Conservation (phyloP, 2,888 invertebrate genomes). For the Pegoplata infirma region DNA sequence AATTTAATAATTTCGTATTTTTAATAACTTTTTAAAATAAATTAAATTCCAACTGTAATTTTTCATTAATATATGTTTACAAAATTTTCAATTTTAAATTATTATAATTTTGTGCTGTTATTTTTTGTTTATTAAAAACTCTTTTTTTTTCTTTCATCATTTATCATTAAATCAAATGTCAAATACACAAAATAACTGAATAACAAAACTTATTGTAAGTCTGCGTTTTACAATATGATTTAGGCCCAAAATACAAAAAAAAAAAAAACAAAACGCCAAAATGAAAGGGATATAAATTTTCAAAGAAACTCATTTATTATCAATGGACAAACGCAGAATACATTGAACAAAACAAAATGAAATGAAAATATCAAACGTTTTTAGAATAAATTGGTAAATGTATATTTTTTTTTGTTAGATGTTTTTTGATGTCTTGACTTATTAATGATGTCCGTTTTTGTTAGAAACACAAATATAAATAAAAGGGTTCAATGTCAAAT, state of each 20-base stretch:
- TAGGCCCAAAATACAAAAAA: constrained; percentile 15
- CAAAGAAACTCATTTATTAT: constrained; percentile 43
- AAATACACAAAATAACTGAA: constrained; percentile 7
- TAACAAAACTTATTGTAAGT: constrained; percentile 11
- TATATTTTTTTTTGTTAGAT: neutral
- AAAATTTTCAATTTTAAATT: too few species aligned
- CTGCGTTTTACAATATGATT: neutral
- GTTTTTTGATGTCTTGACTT: constrained; percentile 2
- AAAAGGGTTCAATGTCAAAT: constrained; percentile 8
- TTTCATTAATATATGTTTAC: too few species aligned
- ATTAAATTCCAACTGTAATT: too few species aligned
- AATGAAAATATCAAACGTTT: constrained; percentile 15
- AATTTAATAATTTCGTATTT: too few species aligned
- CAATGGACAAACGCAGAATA: constrained; percentile 1
- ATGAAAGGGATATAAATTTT: neutral
- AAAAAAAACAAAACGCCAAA: constrained; percentile 19
- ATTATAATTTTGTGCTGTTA: neutral
- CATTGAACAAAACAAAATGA: neutral
- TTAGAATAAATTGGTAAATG: constrained; percentile 1
- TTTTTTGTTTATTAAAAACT: neutral
- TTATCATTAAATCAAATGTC: constrained; percentile 41
- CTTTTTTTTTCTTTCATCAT: constrained; percentile 6
- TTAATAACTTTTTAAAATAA: too few species aligned
- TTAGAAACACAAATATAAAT: neutral
- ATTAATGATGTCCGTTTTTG: constrained; percentile 19